Conservation (phyloP, 2,888 invertebrate genomes). For the Amphimallon solstitiale region DNA sequence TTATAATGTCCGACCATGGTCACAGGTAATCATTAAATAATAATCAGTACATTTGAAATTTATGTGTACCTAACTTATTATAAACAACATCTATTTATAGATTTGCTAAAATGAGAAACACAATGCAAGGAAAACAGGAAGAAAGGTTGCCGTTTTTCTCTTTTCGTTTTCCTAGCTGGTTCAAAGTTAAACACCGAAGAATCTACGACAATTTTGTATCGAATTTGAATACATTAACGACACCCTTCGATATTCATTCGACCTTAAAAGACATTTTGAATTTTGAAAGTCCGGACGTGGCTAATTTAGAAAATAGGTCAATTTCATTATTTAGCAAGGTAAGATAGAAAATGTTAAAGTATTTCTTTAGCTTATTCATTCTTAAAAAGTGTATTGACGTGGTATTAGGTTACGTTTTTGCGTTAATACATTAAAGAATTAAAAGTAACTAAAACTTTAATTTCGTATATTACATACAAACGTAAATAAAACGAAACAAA, state of each 20-base stretch:
- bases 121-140: slow-evolving; percentile 91
- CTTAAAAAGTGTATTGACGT: no score
- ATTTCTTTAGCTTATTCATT: no score
- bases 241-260: slow-evolving; percentile 90
- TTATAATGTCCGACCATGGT: slow-evolving; percentile 95
- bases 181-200: slow-evolving; percentile 70
- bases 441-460: no score
- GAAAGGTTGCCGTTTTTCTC: slow-evolving; percentile 90
- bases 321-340: slow-evolving; percentile 73
- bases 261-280: slow-evolving; percentile 78
- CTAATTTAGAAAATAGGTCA: slow-evolving; percentile 68
- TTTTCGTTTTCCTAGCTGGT: slow-evolving; percentile 78
- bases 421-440: no score
- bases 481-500: no score
- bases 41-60: not conserved
- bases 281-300: slow-evolving; percentile 62
- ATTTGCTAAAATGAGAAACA: slow-evolving; percentile 83
- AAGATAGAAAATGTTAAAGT: not conserved
- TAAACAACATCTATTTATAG: slow-evolving; percentile 60
- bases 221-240: slow-evolving; percentile 78
- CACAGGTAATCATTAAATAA: slow-evolving; percentile 68
- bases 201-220: slow-evolving; percentile 70
- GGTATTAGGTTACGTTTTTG: no score
- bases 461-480: no score
- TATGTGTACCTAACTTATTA: not conserved